Percentiles rank a stretch among this genome's conserved stretches.
These are phyloP conservation scores for Dasypolia templi DNA, from an alignment of 2,888 invertebrate genomes.

Conservation along the genomic window DNA sequence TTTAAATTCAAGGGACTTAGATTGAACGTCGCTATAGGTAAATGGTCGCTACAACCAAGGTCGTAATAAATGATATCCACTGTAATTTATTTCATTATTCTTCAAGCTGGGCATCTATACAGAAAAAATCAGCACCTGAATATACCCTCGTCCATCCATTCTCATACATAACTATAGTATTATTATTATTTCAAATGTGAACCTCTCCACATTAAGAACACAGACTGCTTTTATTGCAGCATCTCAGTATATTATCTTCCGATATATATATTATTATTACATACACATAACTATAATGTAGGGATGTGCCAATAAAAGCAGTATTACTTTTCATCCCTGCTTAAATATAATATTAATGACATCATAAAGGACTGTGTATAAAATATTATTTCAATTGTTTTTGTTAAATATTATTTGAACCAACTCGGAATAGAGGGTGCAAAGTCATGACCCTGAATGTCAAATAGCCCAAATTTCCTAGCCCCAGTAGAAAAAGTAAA, in stretches of 20 bases:
- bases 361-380: not conserved
- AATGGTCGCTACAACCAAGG: too few species aligned
- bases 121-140: constrained; percentile 70
- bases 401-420: constrained; percentile 13
- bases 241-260: not conserved
- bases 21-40: too few species aligned
- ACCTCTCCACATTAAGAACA: constrained; percentile 1
- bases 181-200: constrained; percentile 12
- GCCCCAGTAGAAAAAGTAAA: constrained; percentile 28
- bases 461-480: constrained; percentile 26
- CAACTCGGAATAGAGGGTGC: constrained; percentile 3
- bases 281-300: not conserved
- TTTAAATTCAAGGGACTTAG: too few species aligned
- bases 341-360: constrained; percentile 2
- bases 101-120: constrained; percentile 59
- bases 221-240: constrained; percentile 11
- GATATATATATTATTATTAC: not conserved
- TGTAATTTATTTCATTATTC: too few species aligned
- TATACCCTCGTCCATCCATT: constrained; percentile 71
- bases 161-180: constrained; percentile 30
- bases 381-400: constrained; percentile 11
- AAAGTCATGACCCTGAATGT: constrained; percentile 15
- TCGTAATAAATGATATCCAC: too few species aligned
- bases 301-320: constrained; percentile 23
- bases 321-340: not conserved